A percentile compares a stretch with the other conserved stretches of the same genome.
Evolutionary conservation across 2,888 invertebrate species (phyloP).

Genomic region (Leuctra nigra): DNA sequence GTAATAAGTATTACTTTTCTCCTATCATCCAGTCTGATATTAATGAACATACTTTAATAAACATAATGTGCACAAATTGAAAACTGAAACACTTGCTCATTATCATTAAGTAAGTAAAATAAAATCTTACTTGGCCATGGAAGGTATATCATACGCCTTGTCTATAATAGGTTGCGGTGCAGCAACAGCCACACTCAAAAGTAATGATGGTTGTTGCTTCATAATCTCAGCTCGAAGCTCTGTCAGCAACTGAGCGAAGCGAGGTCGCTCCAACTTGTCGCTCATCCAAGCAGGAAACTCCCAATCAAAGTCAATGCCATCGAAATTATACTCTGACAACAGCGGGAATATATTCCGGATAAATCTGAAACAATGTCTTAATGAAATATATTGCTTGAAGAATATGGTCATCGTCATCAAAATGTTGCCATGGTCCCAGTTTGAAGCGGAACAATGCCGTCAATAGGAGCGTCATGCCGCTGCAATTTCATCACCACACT

Average conservation of each 20-base stretch:
- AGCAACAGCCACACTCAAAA: slow-evolving; percentile 72
- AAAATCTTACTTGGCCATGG: slow-evolving; percentile 60
- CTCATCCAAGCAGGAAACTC: slow-evolving; percentile 68
- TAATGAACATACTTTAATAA: too few species aligned
- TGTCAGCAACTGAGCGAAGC: slow-evolving; percentile 65
- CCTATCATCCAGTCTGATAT: too few species aligned
- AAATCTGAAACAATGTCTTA: slow-evolving; percentile 46
- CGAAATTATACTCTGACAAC: slow-evolving; percentile 49
- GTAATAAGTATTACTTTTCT: too few species aligned
- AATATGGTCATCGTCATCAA: too few species aligned
- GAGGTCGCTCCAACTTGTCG: slow-evolving; percentile 53
- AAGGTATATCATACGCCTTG: slow-evolving; percentile 68
- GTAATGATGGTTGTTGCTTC: slow-evolving; percentile 41
- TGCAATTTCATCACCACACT: too few species aligned
- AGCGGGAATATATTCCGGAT: slow-evolving; percentile 46
- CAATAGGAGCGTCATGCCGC: too few species aligned
- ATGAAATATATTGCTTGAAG: too few species aligned
- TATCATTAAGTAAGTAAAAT: slow-evolving; percentile 1
- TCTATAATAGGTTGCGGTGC: slow-evolving; percentile 69
- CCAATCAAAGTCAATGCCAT: slow-evolving; percentile 78
- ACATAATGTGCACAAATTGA: neutral
- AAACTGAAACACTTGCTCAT: slow-evolving; percentile 5
- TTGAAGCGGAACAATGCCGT: too few species aligned
- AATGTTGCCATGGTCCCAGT: too few species aligned
- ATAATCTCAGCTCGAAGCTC: slow-evolving; percentile 64